These are phyloP conservation scores for Drosophila formosana DNA, from an alignment of 2,888 invertebrate genomes.

Conservation along the genomic window DNA sequence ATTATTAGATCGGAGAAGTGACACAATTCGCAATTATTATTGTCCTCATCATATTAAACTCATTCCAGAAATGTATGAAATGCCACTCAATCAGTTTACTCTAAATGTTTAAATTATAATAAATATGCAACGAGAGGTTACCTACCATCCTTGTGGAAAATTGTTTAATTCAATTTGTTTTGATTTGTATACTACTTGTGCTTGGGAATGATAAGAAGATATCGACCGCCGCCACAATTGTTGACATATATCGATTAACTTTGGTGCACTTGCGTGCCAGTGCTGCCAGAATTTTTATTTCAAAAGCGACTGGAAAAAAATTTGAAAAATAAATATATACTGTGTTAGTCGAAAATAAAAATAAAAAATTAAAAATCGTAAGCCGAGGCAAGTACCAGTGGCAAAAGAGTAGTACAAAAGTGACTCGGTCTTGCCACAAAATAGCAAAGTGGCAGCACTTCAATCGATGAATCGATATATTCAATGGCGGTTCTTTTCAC, in stretches of 20 bases:
- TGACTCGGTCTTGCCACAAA: no score
- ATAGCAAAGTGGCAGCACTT: neutral
- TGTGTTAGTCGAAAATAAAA: neutral
- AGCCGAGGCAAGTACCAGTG: no score
- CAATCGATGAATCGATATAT: conserved; percentile 5
- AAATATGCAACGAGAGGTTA: conserved; percentile 51
- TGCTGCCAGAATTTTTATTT: neutral
- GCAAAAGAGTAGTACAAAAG: no score
- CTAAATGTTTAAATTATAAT: conserved; percentile 62
- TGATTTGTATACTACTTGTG: conserved; percentile 5
- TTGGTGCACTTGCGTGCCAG: neutral
- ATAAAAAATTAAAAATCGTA: no score
- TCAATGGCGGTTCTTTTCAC: conserved; percentile 4
- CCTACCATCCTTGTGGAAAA: conserved; percentile 48
- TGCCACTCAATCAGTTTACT: conserved; percentile 54
- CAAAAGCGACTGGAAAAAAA: neutral
- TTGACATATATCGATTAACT: conserved; percentile 1
- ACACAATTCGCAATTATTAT: conserved; percentile 7
- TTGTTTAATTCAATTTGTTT: conserved; percentile 25
- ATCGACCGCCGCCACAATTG: conserved; percentile 21
- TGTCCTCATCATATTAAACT: conserved; percentile 25
- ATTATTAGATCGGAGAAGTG: conserved; percentile 35
- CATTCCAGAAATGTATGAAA: conserved; percentile 68
- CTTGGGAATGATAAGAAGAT: neutral
- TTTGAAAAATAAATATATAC: neutral